A percentile compares a stretch with the other conserved stretches of the same genome.
Evolutionary conservation across 1,140 invertebrate genomes (phyloP).

Genomic region (Musca vetustissima): DNA sequence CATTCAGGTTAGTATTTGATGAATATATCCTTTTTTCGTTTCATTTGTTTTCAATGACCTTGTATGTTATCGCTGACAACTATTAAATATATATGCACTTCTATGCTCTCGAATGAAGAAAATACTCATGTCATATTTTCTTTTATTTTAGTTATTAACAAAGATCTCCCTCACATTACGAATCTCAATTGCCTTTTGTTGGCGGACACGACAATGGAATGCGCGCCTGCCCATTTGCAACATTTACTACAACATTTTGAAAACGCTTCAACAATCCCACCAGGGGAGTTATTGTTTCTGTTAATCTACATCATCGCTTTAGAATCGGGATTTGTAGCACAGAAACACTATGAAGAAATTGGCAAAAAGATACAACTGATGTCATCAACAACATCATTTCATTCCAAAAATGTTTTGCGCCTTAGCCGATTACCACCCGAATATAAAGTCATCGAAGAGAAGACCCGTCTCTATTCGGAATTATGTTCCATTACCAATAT

Average conservation of each 20-base stretch:
- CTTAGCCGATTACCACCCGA: conserved; percentile 27
- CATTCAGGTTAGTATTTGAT: no score
- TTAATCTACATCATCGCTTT: conserved; percentile 41
- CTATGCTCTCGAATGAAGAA: no score
- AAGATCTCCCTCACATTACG: background rate
- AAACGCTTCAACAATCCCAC: background rate
- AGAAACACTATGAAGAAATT: conserved; percentile 31
- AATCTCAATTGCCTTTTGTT: conserved; percentile 30
- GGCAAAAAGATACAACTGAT: conserved; percentile 32
- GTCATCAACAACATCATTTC: conserved; percentile 36
- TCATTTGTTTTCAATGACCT: no score
- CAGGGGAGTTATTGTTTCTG: conserved; percentile 31
- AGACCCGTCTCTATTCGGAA: conserved; percentile 9
- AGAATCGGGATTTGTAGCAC: conserved; percentile 39
- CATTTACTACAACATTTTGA: conserved; percentile 32
- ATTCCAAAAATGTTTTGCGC: conserved; percentile 39
- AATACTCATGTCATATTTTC: no score
- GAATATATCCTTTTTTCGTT: no score
- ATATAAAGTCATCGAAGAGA: background rate
- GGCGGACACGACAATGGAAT: conserved; percentile 35
- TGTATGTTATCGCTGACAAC: no score
- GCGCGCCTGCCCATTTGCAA: conserved; percentile 36
- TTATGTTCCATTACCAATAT: conserved; percentile 25
- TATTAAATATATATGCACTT: no score
- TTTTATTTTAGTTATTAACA: no score